phyloP scores from a whole-genome alignment of 1,140 invertebrate species.

The Leptopilina clavipes region DNA sequence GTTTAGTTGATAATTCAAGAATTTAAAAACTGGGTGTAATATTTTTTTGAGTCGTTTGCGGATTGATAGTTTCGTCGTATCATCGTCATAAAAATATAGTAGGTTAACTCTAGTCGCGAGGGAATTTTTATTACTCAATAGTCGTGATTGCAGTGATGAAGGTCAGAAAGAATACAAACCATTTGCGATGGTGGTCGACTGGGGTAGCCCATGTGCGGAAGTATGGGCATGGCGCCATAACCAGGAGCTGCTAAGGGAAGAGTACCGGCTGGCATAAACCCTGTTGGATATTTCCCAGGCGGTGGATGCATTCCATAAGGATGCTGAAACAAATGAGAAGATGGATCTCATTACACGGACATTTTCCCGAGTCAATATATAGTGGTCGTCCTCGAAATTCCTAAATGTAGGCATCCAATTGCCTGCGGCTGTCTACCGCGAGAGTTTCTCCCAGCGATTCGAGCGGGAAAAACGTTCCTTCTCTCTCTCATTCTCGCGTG shows the following conservation, averaged over 20 bases:
- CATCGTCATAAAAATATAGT: background rate
- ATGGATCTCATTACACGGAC: conserved; percentile 2
- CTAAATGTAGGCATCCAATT: conserved; percentile 57
- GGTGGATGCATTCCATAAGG: conserved; percentile 66
- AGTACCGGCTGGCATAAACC: conserved; percentile 62
- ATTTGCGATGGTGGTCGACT: conserved; percentile 68
- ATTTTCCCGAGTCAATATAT: conserved; percentile 35
- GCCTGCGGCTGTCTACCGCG: conserved; percentile 47
- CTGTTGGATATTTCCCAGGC: conserved; percentile 64
- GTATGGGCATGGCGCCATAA: conserved; percentile 65
- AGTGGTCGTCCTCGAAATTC: conserved; percentile 58
- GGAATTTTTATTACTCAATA: background rate
- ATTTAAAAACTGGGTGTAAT: background rate
- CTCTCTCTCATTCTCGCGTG: conserved; percentile 29
- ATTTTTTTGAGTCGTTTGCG: background rate
- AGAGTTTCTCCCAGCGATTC: conserved; percentile 44
- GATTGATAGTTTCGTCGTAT: background rate
- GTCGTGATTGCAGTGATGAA: background rate
- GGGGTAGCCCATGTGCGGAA: conserved; percentile 64
- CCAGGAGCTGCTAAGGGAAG: conserved; percentile 59
- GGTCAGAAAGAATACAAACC: conserved; percentile 53
- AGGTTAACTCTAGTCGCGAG: background rate
- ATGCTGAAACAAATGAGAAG: conserved; percentile 51
- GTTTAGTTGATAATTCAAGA: no score
- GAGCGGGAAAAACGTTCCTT: conserved; percentile 41